Percentiles rank a stretch among this genome's conserved stretches.
Conservation (phyloP, 2,113 vertebrate species). For the Ochotona princeps region DNA sequence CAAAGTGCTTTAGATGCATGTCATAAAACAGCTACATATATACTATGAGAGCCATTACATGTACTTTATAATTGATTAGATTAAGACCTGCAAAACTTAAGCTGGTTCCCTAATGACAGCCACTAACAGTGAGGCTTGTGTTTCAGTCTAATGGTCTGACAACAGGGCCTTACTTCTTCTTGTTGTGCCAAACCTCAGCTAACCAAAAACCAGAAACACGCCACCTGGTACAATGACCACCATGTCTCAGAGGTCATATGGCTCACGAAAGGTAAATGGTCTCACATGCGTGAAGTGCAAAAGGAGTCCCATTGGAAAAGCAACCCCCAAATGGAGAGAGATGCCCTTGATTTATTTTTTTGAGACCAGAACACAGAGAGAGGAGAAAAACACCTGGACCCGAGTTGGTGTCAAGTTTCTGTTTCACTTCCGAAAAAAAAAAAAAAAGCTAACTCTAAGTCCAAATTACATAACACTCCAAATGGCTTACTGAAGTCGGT, state of each 20-base stretch:
- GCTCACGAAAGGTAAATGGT: background rate
- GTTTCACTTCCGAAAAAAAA: constrained; percentile 70
- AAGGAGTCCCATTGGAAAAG: constrained; percentile 23
- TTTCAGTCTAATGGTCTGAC: background rate
- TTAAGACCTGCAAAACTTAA: background rate
- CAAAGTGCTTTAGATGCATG: background rate
- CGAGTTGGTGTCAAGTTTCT: constrained; percentile 69
- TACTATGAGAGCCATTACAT: background rate
- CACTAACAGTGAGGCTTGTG: background rate
- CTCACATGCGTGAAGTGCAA: background rate
- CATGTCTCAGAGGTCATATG: background rate
- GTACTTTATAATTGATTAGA: background rate
- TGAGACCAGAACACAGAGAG: constrained; percentile 54
- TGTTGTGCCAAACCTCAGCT: background rate
- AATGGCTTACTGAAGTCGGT: constrained; percentile 67
- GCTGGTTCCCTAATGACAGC: background rate
- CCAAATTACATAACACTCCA: constrained; percentile 77
- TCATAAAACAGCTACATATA: background rate
- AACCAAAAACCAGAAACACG: background rate
- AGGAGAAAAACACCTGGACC: constrained; percentile 79
- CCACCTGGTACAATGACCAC: background rate
- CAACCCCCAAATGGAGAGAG: background rate
- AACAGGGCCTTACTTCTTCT: background rate
- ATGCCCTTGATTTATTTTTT: background rate
- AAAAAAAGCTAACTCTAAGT: constrained; percentile 59